Conservation (phyloP, 2,797 vertebrate species). For the Gastrophryne carolinensis region DNA sequence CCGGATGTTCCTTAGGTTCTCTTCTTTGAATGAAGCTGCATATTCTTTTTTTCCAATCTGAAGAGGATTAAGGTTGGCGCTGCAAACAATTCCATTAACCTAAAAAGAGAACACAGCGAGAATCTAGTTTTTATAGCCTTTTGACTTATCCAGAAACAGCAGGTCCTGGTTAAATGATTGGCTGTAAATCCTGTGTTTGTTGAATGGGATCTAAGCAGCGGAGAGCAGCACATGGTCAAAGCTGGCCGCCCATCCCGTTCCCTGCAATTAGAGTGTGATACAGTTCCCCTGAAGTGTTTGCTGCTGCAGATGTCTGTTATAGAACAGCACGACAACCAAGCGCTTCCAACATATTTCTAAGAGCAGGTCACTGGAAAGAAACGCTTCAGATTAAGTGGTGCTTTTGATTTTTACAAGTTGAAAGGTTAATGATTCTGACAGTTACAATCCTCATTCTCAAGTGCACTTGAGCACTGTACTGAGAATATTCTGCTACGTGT, state of each 20-base stretch:
- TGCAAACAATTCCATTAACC: conserved; percentile 72
- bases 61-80: conserved; percentile 73
- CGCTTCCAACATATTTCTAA: background rate
- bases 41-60: conserved; percentile 68
- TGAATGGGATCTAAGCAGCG: conserved; percentile 3
- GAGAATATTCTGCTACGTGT: background rate
- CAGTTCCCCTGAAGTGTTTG: background rate
- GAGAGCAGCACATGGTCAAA: background rate
- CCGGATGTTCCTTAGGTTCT: conserved; percentile 71
- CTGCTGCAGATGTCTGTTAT: conserved; percentile 17
- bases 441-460: background rate
- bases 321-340: background rate
- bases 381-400: background rate
- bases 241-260: background rate
- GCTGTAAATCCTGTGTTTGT: conserved; percentile 6
- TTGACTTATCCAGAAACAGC: background rate
- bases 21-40: conserved; percentile 72
- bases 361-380: conserved; percentile 23
- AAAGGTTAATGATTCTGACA: conserved; percentile 26
- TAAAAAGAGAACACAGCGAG: conserved; percentile 48
- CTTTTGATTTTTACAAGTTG: background rate
- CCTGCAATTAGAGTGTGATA: background rate
- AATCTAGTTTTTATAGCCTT: background rate
- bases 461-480: background rate
- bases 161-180: background rate